These are phyloP conservation scores for Sesia apiformis DNA, from an alignment of 2,888 invertebrate genomes.

Conservation along the genomic window DNA sequence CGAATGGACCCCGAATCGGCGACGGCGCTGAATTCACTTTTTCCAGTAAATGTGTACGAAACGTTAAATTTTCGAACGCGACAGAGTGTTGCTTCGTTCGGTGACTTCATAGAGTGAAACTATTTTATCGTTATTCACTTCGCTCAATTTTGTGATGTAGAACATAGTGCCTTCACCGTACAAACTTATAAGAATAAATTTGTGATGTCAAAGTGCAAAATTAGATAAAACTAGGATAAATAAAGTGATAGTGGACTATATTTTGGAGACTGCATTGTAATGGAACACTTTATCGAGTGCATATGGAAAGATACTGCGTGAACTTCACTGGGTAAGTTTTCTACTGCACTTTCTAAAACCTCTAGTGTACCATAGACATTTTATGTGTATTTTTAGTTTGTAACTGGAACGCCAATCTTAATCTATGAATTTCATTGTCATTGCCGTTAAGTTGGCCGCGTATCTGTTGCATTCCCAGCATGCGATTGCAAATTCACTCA, in stretches of 20 bases:
- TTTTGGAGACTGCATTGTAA: conserved; percentile 20
- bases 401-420: conserved; percentile 46
- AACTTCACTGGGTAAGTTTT: conserved; percentile 47
- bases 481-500: conserved; percentile 47
- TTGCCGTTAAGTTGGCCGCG: conserved; percentile 41
- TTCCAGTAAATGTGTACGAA: conserved; percentile 25
- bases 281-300: conserved; percentile 19
- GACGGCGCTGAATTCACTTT: conserved; percentile 39
- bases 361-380: too few relatives aligned
- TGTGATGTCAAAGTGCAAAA: conserved; percentile 40
- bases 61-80: conserved; percentile 44
- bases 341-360: neutral
- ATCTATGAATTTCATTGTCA: conserved; percentile 70
- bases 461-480: conserved; percentile 52
- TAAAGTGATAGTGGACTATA: conserved; percentile 45
- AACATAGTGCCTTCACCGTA: conserved; percentile 56
- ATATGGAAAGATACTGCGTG: conserved; percentile 51
- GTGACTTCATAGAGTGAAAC: conserved; percentile 55
- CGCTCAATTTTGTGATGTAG: conserved; percentile 70
- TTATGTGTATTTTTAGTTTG: neutral
- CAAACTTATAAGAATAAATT: conserved; percentile 47
- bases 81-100: conserved; percentile 38
- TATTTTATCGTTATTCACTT: conserved; percentile 39
- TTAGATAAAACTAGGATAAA: conserved; percentile 12
- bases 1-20: conserved; percentile 45